phyloP scores from a whole-genome alignment of 2,797 vertebrate genomes.

The Onychomys leucogaster region DNA sequence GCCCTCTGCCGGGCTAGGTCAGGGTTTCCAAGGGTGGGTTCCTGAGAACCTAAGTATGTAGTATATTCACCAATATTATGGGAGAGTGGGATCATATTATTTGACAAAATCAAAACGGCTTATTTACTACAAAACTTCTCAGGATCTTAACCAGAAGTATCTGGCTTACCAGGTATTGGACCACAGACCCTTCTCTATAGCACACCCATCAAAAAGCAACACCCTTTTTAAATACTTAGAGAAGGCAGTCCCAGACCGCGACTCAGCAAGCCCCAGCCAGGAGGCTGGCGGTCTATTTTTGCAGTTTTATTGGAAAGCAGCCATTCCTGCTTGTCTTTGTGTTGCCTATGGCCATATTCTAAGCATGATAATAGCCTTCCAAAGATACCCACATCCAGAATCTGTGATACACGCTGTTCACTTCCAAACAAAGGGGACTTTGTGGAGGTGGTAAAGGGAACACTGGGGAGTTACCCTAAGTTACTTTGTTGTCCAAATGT shows the following conservation, averaged over 20 bases:
- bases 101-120: conserved; percentile 12
- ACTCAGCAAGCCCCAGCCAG: not conserved
- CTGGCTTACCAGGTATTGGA: not conserved
- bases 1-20: not conserved
- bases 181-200: not conserved
- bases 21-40: not conserved
- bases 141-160: not conserved
- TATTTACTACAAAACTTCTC: not conserved
- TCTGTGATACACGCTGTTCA: not conserved
- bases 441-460: not conserved
- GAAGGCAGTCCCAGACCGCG: not conserved
- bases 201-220: not conserved
- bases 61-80: too few species aligned
- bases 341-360: not conserved
- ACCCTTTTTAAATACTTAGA: not conserved
- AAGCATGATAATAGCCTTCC: not conserved
- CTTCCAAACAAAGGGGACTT: not conserved
- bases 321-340: not conserved
- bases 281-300: not conserved
- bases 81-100: not conserved
- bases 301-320: not conserved
- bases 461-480: not conserved
- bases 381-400: not conserved
- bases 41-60: not conserved
- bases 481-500: not conserved